phyloP scores from a whole-genome alignment of 2,113 vertebrate species.

The Podarcis cretensis region DNA sequence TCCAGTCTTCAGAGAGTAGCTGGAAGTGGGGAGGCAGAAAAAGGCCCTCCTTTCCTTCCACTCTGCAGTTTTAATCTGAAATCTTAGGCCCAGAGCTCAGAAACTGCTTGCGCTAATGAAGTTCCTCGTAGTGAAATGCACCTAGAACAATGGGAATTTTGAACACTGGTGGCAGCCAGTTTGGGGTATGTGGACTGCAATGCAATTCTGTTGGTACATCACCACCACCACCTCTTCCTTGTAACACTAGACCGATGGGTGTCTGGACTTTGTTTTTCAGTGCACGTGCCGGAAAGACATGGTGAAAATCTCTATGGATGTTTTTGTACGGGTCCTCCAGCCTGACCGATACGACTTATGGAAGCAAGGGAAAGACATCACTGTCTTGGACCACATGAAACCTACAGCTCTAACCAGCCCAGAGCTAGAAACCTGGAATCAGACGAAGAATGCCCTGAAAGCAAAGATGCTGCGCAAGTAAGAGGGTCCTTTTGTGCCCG shows the following conservation, averaged over 20 bases:
- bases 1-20: no score
- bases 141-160: no score
- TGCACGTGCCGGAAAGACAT: conserved; percentile 97
- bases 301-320: conserved; percentile 99
- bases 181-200: not conserved
- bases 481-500: not conserved
- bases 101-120: no score
- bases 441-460: conserved; percentile 80
- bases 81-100: no score
- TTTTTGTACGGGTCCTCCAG: conserved; percentile 94
- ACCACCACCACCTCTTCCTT: no score
- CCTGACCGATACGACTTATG: conserved; percentile 92
- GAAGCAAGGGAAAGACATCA: conserved; percentile 93
- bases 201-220: not conserved
- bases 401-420: conserved; percentile 87
- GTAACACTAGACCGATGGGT: not conserved
- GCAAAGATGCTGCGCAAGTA: conserved; percentile 88
- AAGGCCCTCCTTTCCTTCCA: no score
- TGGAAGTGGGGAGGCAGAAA: no score
- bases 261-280: conserved; percentile 64
- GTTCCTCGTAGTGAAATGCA: no score
- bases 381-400: conserved; percentile 88
- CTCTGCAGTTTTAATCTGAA: no score
- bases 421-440: conserved; percentile 88
- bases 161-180: not conserved